Evolutionary conservation across 2,113 vertebrate species (phyloP), one percentile per base, ranked within the genome.

Genomic region (Corythornis vintsioides): DNA sequence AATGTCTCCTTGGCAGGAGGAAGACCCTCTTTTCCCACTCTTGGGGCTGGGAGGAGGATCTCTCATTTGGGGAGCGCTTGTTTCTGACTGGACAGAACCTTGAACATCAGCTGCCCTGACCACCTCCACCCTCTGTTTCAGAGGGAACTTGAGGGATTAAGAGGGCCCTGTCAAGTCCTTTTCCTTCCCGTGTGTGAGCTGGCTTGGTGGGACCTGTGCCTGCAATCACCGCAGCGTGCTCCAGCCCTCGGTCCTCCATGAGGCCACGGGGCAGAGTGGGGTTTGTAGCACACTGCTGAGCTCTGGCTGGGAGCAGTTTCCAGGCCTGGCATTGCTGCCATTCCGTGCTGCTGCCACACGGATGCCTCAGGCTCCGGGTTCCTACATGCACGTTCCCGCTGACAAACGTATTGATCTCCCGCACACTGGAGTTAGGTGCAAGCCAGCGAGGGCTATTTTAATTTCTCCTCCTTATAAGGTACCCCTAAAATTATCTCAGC

Each of bases 381-480:
- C 82, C 67, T 52, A 7, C 31, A 10, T 26, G 8, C 6, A 10
- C 66, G 35, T 45, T 75, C 64, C 69, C 88, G 63, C 82, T 86
- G 89, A 86, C 78, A 83, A 85, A 92, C 1, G 4, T 86, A 92
- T 93, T 45, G 91, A 95, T 96, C 95, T 83, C 48, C 53, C 7
- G 3, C 75, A 53, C 65, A 79, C 63, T 82, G 83, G 87, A 83
- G 71, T 65, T 76, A 87, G 91, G 74, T 70, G 81, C 26, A 79
- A 89, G 89, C 87, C 85, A 86, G 69, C 45, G 50, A 53, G 15
- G 31, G 65, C 92, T 97, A 95, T 95, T 97, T 97, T 94, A 95
- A 92, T 91, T 89, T 79, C 63, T 84, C 94, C 94, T 94, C 96
- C 96, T 95, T 97, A 96, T 97, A 97, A 83, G 94, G 96, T 92